Evolutionary conservation across 2,113 vertebrate genomes (phyloP).

Genomic region (Petroica traversi): DNA sequence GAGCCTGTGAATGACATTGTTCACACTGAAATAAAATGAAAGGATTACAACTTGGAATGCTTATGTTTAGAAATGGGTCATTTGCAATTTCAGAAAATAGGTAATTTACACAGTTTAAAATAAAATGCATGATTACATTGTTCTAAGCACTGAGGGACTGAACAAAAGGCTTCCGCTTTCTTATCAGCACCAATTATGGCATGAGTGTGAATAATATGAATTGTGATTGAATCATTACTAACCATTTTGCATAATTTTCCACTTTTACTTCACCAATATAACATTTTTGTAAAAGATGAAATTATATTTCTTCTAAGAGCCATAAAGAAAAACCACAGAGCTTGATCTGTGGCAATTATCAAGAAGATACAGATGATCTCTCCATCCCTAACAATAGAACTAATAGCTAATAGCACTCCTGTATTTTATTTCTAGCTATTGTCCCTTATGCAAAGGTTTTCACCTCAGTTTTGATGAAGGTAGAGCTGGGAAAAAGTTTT

Average conservation of each 20-base stretch:
- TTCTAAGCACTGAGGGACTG: constrained; percentile 10
- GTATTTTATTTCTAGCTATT: neutral
- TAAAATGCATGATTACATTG: constrained; percentile 28
- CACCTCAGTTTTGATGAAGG: neutral
- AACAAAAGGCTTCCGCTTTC: constrained; percentile 51
- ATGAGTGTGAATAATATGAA: constrained; percentile 14
- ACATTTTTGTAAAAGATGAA: neutral
- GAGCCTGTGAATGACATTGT: neutral
- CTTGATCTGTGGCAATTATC: neutral
- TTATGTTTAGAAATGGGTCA: neutral
- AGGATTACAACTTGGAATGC: neutral
- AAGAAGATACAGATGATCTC: neutral
- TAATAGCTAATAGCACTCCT: neutral
- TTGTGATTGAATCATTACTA: constrained; percentile 34
- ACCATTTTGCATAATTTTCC: constrained; percentile 32
- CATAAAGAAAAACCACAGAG: neutral
- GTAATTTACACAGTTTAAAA: constrained; percentile 33
- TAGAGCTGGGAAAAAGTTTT: neutral
- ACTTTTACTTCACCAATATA: neutral
- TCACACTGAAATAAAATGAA: neutral
- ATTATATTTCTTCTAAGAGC: neutral
- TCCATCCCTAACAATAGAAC: neutral
- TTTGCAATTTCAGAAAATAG: constrained; percentile 25
- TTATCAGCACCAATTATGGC: constrained; percentile 42
- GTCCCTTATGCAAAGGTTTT: neutral